Base-by-base conservation (phyloP, 2,113 vertebrate genomes). In the Eretmochelys imbricata region DNA sequence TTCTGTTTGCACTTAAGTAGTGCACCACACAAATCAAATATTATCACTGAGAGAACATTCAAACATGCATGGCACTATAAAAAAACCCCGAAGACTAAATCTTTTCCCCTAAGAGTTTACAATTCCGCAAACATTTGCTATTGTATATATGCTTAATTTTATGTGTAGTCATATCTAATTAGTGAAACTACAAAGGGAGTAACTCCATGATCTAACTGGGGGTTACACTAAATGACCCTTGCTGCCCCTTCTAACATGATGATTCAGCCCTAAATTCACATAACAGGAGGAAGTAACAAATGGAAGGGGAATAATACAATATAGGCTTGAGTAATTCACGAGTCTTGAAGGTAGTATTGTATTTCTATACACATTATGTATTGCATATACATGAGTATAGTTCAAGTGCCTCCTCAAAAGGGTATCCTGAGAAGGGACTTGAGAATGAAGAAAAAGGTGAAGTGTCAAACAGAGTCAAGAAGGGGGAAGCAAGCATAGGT, bases 391-490 rank as follows among this genome's bases (percentile, higher is more conserved):
- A 53, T 7, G 1, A 82, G 11, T 80, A 51, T 16, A 76, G 46
- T n/a, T 93, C 27, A 55, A 88, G 54, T 55, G 85, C 35, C 75
- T 3, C 48, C 38, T 86, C 59, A 62, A 22, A 50, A 48, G 24
- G 54, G 13, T 0, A 1, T 78, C 75, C 62, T 65, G 7, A 0
- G 65, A 85, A 81, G 51, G 85, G 89, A 80, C 31, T 35, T 89
- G 0, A 0, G 14, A 24, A 38, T 0, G 0, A 51, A 80, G 62
- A 19, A 62, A 57, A 42, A 49, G 25, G 84, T 19, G 10, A 4
- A 25, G 53, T 80, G 53, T 25, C 3, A 0, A 48, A 24, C 17
- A 25, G 0, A 13, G 78, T 24, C 35, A 20, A 72, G 42, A 7
- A 55, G 69, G 75, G 49, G 49, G 49, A 91, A 91, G 7, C 49